These are phyloP conservation scores for Heliconius congener DNA, from an alignment of 1,140 invertebrate genomes.

Conservation along the genomic window DNA sequence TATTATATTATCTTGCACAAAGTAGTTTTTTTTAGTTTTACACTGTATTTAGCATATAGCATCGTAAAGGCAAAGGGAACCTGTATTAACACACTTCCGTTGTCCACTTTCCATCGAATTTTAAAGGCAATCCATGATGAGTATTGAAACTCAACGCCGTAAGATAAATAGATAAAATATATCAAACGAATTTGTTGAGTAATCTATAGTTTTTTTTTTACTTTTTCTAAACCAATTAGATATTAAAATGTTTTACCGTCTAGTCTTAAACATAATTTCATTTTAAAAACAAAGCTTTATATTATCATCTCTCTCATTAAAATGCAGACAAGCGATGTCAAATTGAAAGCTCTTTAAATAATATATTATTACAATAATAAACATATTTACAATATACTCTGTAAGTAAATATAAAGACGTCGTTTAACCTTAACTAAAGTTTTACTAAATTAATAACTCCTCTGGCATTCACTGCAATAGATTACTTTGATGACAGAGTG, in stretches of 20 bases:
- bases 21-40: too few species aligned
- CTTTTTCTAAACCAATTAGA: not conserved
- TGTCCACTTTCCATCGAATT: too few species aligned
- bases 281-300: too few species aligned
- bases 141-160: too few species aligned
- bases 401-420: conserved; percentile 7
- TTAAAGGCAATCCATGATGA: too few species aligned
- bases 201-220: not conserved
- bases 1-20: not conserved
- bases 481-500: conserved; percentile 26
- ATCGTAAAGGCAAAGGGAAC: too few species aligned
- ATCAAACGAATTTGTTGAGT: too few species aligned
- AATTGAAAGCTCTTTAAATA: not conserved
- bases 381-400: not conserved
- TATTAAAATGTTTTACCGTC: not conserved
- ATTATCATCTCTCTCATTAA: not conserved
- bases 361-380: not conserved
- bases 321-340: not conserved
- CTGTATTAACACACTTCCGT: too few species aligned
- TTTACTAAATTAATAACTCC: conserved; percentile 30
- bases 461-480: conserved; percentile 32
- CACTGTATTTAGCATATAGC: too few species aligned
- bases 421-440: conserved; percentile 20
- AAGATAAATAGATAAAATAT: too few species aligned
- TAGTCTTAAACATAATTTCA: not conserved